A percentile compares a stretch with the other conserved stretches of the same genome.
phyloP scores from a whole-genome alignment of 2,113 vertebrate species.

The Picathartes gymnocephalus region DNA sequence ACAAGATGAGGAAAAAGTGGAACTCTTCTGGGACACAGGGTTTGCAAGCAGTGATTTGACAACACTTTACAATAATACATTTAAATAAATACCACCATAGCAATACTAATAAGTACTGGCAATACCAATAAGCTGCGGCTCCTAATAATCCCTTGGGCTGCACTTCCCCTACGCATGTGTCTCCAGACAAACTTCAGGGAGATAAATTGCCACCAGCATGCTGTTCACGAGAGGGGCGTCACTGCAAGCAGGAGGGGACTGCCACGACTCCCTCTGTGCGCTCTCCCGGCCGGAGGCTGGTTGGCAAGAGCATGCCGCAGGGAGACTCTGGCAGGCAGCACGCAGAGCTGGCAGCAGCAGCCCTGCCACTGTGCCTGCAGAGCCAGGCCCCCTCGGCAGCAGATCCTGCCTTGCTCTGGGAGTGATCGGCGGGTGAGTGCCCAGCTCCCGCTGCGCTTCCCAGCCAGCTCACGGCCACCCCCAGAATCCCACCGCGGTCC shows the following conservation, averaged over 20 bases:
- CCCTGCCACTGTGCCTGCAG: neutral
- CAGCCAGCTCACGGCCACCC: neutral
- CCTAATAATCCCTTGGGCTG: neutral
- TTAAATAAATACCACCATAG: neutral
- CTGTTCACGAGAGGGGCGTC: neutral
- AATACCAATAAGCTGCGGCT: neutral
- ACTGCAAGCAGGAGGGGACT: neutral
- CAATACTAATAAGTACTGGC: neutral
- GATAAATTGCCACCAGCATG: neutral
- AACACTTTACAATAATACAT: neutral
- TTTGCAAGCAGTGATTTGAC: neutral
- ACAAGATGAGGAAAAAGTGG: neutral
- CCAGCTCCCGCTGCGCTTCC: rapidly evolving
- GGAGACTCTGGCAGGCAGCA: neutral
- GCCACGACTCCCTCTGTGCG: rapidly evolving
- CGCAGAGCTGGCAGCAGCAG: neutral
- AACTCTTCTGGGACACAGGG: neutral
- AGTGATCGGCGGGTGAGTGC: rapidly evolving
- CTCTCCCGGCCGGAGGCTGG: rapidly evolving
- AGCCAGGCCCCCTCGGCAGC: neutral
- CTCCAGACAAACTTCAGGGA: neutral
- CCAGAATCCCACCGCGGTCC: rapidly evolving
- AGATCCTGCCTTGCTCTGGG: neutral
- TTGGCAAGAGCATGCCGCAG: neutral
- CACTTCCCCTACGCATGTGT: rapidly evolving